These are phyloP conservation scores for Tenthredo mesomela DNA, from an alignment of 2,888 invertebrate species.

Conservation along the genomic window DNA sequence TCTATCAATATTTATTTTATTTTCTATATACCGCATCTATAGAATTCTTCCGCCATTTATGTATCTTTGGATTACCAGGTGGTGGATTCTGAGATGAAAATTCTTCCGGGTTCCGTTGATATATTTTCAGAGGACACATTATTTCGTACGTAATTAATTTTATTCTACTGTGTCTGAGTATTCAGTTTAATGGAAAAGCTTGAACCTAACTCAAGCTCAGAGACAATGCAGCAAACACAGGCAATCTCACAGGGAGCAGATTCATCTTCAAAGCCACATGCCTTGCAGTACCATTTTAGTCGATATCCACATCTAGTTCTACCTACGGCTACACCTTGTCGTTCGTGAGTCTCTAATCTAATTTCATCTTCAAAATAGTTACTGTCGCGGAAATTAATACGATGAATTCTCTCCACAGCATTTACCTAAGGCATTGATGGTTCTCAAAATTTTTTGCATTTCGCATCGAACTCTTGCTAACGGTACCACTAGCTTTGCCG, in stretches of 20 bases:
- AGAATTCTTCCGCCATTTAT: not conserved
- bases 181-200: conserved; percentile 1
- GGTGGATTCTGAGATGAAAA: not conserved
- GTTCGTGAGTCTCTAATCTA: not conserved
- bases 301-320: not conserved
- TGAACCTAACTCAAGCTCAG: not conserved
- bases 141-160: not conserved
- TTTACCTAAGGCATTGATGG: not conserved
- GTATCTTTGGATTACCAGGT: not conserved
- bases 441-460: not conserved
- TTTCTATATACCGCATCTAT: not conserved
- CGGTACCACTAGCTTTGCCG: not conserved
- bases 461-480: not conserved
- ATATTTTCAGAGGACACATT: too few species aligned
- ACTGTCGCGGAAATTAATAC: not conserved
- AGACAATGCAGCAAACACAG: not conserved
- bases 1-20: conserved; percentile 30
- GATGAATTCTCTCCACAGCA: not conserved
- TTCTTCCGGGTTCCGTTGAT: not conserved
- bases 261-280: not conserved
- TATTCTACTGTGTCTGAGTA: not conserved
- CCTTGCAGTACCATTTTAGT: not conserved
- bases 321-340: not conserved
- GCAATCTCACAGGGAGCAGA: not conserved
- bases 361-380: not conserved